Base-by-base conservation (phyloP, 2,113 vertebrate species). In the Pandion haliaetus region DNA sequence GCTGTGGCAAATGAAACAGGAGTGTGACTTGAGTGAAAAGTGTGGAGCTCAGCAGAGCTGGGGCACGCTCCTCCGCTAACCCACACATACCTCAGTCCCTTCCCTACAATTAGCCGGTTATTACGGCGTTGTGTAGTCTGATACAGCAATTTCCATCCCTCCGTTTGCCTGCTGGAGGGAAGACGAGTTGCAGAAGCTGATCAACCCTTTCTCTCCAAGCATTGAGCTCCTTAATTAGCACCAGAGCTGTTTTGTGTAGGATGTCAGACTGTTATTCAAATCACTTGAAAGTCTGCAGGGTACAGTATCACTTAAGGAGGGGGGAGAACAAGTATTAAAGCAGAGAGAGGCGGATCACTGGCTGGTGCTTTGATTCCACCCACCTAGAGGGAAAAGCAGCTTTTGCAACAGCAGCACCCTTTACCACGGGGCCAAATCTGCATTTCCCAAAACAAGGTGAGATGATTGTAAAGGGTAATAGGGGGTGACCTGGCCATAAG, bases 91-190 rank as follows among this genome's bases (percentile, higher is more conserved):
- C 77, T 76, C n/a, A 2, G 7, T 32, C 59, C 65, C 54, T 92
- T 52, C 84, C 88, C 84, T 69, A 28, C 83, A 80, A 86, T 92
- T 42, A 36, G 4, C 49, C 21, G 9, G 38, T 76, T 31, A 47
- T 36, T 63, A 20, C 13, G 8, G 58, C 25, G 6, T 49, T 24
- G 24, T 40, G 36, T 17, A 54, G 50, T 23, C 81, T 20, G 17
- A 93, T 42, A n/a, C 74, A 59, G 74, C 81, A 40, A 29, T 91
- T 93, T 58, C 84, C 86, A 76, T 17, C 85, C 15, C 73, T 83
- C 89, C 25, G 2, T 62, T 67, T 1, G 3, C 77, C 86, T 95
- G 57, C 81, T 49, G 69, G 67, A 44, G 90, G 65, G 44, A 84
- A 17, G 25, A 44, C 6, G 1, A 90, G 72, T 6, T 1, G 3